Evolutionary conservation across 2,888 invertebrate genomes (phyloP), one percentile per base, ranked within the genome.

Genomic region (Iselma pallidipennis): DNA sequence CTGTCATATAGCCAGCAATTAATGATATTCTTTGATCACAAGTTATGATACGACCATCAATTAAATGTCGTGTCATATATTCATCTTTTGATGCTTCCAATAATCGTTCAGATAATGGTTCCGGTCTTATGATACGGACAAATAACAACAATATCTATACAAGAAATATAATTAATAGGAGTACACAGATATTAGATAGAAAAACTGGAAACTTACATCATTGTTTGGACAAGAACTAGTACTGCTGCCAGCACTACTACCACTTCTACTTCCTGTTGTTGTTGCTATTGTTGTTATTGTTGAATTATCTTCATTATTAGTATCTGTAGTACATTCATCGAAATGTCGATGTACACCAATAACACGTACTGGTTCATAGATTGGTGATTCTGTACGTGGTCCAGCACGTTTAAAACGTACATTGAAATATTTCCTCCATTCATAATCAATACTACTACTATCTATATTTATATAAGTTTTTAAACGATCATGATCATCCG

Each of bases 1-100:
- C 91, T 10, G 91, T 90, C 89, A 96, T 89, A 77, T 94, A 94
- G 2, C 96, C 96, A 57, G 92, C 91, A 12, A 95, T 91, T 61
- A 93, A 83, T 6, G 95, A 93, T 76, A 96, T 94, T 76, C 95
- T 88, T 78, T 95, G 95, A 80, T 96, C 96, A 78, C 93, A 92
- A 78, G 91, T 94, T 53, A 95, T 89, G 68, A 96, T 95, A 50
- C 91, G 87, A 0, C 96, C 95, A 83, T 95, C 95, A 55, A 95
- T 88, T 59, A 92, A 85, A 82, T 96, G 96, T 68, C 95, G 86
- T 0, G 95, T 95, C 77, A 92, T 89, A 80, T 96, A 96, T 80
- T 96, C 95, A 74, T 95, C 89, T 70, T 90, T 89, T 61, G 86
- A 87, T 6, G 88, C 87, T 73, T 90, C 90, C 59, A 90, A 79